Base-by-base conservation (phyloP, 1,140 invertebrate species). In the Papilio polyxenes region DNA sequence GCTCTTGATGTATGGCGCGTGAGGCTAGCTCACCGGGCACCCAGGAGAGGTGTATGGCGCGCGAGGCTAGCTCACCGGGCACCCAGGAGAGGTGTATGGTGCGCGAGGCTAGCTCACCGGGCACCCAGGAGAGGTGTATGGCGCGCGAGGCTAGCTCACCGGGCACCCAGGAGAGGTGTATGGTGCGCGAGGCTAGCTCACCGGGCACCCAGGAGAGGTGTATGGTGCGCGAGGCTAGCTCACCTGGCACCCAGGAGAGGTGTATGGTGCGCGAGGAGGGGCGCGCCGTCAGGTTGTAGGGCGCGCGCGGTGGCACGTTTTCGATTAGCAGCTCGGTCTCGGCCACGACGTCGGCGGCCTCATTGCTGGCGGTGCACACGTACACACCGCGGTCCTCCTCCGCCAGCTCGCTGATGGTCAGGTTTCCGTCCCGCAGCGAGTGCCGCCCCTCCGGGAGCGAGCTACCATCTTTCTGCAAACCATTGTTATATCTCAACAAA, bases 371-470 rank as follows among this genome's bases (percentile, higher is more conserved):
- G 51, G 98, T 96, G 93, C 98, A 99, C 91, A 98, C 97, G 94
- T 99, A 99, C 82, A 97, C 94, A 7, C 98, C 98, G 88, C 98
- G 96, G 95, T 99, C 98, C 82, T 96, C 96, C 93, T 98, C 98
- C 82, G 96, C 95, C 31, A 99, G 96, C 82, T 96, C 96, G 81
- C 95, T 95, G 74, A 99, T 97, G 31, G 98, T 98, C 83, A 99
- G 94, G 95, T 99, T 99, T 75, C 98, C 98, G 75, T 96, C 97
- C 81, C 96, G 95, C 48, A 98, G 92, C 48, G 95, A 94, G 80
- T 96, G 95, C 82, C 98, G 95, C 20, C 97, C 97, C 82, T 94
- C 92, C 9, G 97, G 96, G 83, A 98, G 87, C 72, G 96, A 95
- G 51, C 95, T 93, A 15, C 97, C 97, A 91, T 98, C 97, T 95